phyloP scores from a whole-genome alignment of 2,113 vertebrate genomes.

The Neogale vison region DNA sequence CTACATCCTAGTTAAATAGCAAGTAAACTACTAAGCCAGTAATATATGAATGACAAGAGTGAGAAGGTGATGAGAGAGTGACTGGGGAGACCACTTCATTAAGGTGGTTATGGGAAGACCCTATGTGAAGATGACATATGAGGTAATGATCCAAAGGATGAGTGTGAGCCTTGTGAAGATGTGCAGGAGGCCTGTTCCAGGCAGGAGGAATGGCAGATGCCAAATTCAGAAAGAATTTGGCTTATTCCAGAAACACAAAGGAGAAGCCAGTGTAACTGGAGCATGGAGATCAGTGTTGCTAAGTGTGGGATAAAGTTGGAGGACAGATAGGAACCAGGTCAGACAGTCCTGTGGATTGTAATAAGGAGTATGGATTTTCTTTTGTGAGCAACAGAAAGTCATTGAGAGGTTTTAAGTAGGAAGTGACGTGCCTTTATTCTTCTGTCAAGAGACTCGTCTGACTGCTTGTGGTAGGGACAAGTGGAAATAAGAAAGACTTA shows the following conservation, averaged over 20 bases:
- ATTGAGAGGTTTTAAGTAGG: neutral
- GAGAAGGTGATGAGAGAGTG: neutral
- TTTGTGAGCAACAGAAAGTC: neutral
- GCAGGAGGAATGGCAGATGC: neutral
- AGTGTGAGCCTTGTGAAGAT: neutral
- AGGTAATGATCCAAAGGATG: neutral
- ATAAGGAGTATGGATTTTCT: neutral
- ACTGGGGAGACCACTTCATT: neutral
- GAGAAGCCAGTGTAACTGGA: neutral
- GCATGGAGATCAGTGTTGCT: accelerated
- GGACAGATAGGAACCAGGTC: neutral
- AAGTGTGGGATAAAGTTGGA: neutral
- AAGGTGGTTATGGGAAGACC: neutral
- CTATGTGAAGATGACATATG: neutral
- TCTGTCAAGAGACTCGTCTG: neutral
- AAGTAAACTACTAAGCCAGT: neutral
- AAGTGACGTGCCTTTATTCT: neutral
- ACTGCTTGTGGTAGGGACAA: neutral
- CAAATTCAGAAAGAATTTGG: neutral
- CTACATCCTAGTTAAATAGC: neutral
- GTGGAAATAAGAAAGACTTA: neutral
- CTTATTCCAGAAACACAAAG: neutral
- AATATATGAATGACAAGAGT: neutral
- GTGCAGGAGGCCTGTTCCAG: too few species aligned
- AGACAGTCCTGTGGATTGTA: accelerated